Evolutionary conservation across 2,113 vertebrate species (phyloP).

Genomic region (Albula goreensis): DNA sequence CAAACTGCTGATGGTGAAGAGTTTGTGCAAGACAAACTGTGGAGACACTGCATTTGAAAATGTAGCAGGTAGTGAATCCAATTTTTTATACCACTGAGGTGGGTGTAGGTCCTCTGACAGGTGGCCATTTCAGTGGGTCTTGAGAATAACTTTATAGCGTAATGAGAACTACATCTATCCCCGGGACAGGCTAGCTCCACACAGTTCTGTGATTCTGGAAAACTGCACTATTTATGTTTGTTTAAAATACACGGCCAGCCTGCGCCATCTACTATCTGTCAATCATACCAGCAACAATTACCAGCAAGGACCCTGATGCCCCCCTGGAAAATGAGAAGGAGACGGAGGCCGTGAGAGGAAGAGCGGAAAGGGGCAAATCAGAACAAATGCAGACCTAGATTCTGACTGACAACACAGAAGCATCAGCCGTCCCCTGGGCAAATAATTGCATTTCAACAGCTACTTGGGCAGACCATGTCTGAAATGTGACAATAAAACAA

Average conservation of each 20-base stretch:
- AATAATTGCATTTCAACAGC: neutral
- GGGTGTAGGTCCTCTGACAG: no score
- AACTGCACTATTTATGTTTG: neutral
- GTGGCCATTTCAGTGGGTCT: neutral
- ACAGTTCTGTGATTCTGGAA: neutral
- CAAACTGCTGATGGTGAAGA: neutral
- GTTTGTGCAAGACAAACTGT: no score
- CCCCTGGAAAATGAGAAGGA: constrained; percentile 57
- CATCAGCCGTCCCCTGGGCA: neutral
- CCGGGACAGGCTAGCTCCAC: neutral
- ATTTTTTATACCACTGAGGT: no score
- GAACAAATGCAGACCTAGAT: neutral
- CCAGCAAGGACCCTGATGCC: constrained; percentile 46
- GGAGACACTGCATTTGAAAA: no score
- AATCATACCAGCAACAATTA: constrained; percentile 54
- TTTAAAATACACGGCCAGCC: constrained; percentile 15
- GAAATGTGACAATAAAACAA: neutral
- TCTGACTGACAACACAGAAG: constrained; percentile 2
- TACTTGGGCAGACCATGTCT: neutral
- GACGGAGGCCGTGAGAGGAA: constrained; percentile 36
- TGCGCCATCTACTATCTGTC: constrained; percentile 40
- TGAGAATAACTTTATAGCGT: neutral
- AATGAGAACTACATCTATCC: neutral
- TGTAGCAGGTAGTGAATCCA: no score
- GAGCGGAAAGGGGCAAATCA: constrained; percentile 15